A percentile compares a stretch with the other conserved stretches of the same genome.
These are phyloP conservation scores for Pagrus major DNA, from an alignment of 2,113 vertebrate genomes.

Conservation along the genomic window DNA sequence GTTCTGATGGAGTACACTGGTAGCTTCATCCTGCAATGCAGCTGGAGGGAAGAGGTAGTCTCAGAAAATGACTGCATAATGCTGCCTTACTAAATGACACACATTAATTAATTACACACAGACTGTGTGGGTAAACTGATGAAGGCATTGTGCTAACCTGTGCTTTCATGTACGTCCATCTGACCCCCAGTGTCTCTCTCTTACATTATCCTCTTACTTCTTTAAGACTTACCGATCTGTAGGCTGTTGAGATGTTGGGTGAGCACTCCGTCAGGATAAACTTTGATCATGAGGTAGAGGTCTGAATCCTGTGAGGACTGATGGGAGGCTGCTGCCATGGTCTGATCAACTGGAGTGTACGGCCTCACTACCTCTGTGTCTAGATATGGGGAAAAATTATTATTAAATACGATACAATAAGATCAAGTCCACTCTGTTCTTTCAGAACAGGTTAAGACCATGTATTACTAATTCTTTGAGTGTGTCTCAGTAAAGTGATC, in stretches of 20 bases:
- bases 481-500: not conserved
- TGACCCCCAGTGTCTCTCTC: not conserved
- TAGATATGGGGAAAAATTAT: conserved; percentile 65
- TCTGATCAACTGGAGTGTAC: conserved; percentile 90
- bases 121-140: not conserved
- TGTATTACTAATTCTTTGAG: not conserved
- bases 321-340: conserved; percentile 76
- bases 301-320: conserved; percentile 55
- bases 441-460: no score
- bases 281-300: conserved; percentile 95
- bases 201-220: not conserved
- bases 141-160: not conserved
- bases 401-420: not conserved
- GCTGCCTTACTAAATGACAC: not conserved
- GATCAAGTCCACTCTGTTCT: not conserved
- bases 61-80: not conserved
- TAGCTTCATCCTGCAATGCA: no score
- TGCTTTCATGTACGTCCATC: not conserved
- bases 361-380: conserved; percentile 92
- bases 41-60: no score
- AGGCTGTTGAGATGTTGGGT: conserved; percentile 88
- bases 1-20: no score
- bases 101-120: not conserved
- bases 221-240: conserved; percentile 84
- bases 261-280: conserved; percentile 90